Evolutionary conservation across 2,888 invertebrate genomes (phyloP).

Genomic region (Drosophila limbata): DNA sequence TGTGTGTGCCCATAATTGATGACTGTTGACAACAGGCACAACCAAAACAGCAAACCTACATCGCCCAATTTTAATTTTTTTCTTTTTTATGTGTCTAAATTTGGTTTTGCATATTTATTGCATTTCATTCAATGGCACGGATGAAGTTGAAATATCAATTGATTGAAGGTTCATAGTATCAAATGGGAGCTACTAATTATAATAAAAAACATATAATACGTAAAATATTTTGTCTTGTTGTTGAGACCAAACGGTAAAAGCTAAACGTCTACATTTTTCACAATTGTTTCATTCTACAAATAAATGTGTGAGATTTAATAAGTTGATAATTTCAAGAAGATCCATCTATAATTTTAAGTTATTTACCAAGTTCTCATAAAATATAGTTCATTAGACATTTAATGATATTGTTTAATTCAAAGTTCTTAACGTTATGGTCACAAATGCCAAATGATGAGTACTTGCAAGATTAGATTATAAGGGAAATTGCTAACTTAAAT

Average conservation of each 20-base stretch:
- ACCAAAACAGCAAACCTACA: conserved; percentile 21
- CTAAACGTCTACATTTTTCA: too few species aligned
- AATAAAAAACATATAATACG: background rate
- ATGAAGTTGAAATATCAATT: conserved; percentile 30
- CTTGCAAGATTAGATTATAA: background rate
- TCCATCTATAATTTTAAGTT: too few species aligned
- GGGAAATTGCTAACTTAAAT: background rate
- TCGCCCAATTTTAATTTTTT: conserved; percentile 56
- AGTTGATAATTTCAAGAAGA: too few species aligned
- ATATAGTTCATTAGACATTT: too few species aligned
- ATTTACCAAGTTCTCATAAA: too few species aligned
- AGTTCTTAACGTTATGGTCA: too few species aligned
- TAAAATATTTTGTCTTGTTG: too few species aligned
- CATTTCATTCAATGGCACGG: conserved; percentile 34
- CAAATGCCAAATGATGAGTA: background rate
- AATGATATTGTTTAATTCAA: too few species aligned
- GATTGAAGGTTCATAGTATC: conserved; percentile 33
- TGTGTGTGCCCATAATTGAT: conserved; percentile 62
- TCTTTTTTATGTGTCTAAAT: conserved; percentile 23
- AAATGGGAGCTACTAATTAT: background rate
- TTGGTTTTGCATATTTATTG: conserved; percentile 53
- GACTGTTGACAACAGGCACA: conserved; percentile 62
- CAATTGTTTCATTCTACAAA: too few species aligned
- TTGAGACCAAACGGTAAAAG: too few species aligned
- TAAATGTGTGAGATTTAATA: too few species aligned